Percentiles rank a stretch among this genome's conserved stretches.
phyloP scores from a whole-genome alignment of 2,113 vertebrate species.

The Ceuthmochares aereus region DNA sequence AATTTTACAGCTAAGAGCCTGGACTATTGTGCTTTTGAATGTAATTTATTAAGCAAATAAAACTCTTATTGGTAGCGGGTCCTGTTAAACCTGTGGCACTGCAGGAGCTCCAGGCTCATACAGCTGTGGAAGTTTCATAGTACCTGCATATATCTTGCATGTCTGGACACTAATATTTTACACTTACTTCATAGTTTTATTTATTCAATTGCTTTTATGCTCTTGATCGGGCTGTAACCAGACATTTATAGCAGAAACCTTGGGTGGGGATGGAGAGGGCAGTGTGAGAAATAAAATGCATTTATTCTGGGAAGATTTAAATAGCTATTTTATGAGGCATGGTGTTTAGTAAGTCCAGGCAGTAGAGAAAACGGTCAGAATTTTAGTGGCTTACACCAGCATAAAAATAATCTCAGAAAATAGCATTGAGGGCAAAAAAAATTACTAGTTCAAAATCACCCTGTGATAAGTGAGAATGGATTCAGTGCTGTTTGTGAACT shows the following conservation, averaged over 20 bases:
- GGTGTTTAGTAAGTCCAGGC: conserved; percentile 69
- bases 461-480: neutral
- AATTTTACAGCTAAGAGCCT: conserved; percentile 82
- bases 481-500: neutral
- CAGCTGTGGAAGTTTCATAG: conserved; percentile 76
- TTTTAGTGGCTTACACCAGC: conserved; percentile 38
- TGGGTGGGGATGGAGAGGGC: conserved; percentile 53
- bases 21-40: conserved; percentile 84
- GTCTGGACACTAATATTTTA: conserved; percentile 85
- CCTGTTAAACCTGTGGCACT: conserved; percentile 74
- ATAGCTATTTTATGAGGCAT: conserved; percentile 71
- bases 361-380: conserved; percentile 58
- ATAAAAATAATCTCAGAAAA: conserved; percentile 47
- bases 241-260: conserved; percentile 69
- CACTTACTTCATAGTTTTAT: conserved; percentile 85
- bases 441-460: neutral
- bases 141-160: conserved; percentile 73
- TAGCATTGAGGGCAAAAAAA: neutral
- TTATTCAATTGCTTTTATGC: conserved; percentile 80
- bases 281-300: conserved; percentile 66
- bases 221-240: conserved; percentile 76
- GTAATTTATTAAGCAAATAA: conserved; percentile 89
- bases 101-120: conserved; percentile 62
- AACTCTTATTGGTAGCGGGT: conserved; percentile 79
- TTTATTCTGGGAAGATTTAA: conserved; percentile 73